These are phyloP conservation scores for Stomatorhinus ivindoensis DNA, from an alignment of 2,113 vertebrate species.

Conservation along the genomic window DNA sequence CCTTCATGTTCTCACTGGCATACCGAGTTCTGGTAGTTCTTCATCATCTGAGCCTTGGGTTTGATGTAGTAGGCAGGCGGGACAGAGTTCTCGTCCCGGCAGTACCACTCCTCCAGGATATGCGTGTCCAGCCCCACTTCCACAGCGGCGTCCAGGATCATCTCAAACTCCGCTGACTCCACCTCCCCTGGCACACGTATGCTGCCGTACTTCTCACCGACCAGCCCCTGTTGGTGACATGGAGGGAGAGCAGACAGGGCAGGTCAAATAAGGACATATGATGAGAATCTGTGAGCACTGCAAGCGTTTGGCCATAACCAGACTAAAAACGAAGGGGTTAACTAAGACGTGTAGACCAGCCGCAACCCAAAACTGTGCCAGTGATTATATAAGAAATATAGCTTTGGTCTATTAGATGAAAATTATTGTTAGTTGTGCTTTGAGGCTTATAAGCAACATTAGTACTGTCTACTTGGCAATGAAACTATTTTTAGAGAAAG, in stretches of 20 bases:
- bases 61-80: constrained; percentile 97
- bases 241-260: not conserved
- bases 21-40: constrained; percentile 79
- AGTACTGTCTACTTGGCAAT: not conserved
- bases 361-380: not conserved
- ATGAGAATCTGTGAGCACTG: not conserved
- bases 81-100: constrained; percentile 93
- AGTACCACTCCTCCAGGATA: constrained; percentile 95
- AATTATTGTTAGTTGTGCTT: not conserved
- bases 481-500: not conserved
- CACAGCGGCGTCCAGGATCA: constrained; percentile 90
- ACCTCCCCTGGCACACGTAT: constrained; percentile 93
- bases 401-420: not conserved
- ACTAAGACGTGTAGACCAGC: not conserved
- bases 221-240: constrained; percentile 69
- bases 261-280: not conserved
- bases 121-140: constrained; percentile 88
- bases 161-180: constrained; percentile 93
- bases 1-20: constrained; percentile 8
- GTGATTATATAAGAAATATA: not conserved
- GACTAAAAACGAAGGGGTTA: not conserved
- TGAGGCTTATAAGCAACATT: not conserved
- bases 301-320: not conserved
- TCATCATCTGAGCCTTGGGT: constrained; percentile 83
- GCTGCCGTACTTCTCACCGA: constrained; percentile 95